Conservation (phyloP, 1,140 invertebrate genomes). For the Subanguina moxae region DNA sequence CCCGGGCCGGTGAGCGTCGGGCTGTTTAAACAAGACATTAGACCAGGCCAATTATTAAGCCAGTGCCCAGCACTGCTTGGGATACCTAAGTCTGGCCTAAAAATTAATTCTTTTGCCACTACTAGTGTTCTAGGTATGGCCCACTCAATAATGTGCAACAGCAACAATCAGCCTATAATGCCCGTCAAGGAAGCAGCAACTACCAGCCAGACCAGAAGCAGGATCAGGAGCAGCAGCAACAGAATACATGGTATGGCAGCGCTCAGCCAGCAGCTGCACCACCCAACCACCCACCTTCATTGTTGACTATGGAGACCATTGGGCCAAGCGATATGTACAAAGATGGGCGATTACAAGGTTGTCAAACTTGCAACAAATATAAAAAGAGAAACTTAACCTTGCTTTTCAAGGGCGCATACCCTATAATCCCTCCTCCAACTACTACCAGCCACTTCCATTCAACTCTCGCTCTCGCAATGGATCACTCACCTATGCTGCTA, state of each 20-base stretch:
- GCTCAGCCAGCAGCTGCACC: not conserved
- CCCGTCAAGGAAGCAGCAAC: not conserved
- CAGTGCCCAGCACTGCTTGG: too few relatives aligned
- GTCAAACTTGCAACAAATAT: not conserved
- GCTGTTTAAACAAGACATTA: too few relatives aligned
- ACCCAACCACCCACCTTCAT: slow-evolving; percentile 14
- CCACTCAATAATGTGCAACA: not conserved
- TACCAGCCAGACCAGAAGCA: not conserved
- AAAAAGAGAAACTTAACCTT: too few relatives aligned
- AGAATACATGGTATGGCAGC: not conserved
- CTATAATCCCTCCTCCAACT: not conserved
- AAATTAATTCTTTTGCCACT: not conserved
- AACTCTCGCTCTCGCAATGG: not conserved
- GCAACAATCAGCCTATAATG: not conserved
- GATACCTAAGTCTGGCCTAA: not conserved
- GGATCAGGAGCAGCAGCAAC: not conserved
- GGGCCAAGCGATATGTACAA: not conserved
- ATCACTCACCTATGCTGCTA: not conserved
- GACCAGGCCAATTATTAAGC: too few relatives aligned
- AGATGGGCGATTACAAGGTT: not conserved
- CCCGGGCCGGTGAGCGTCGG: too few relatives aligned
- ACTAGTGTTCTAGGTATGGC: not conserved
- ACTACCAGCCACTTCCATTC: not conserved
- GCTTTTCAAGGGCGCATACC: too few relatives aligned
- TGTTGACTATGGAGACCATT: slow-evolving; percentile 12